Evolutionary conservation across 2,113 vertebrate species (phyloP), one percentile per base, ranked within the genome.

Genomic region (Puffinus mauretanicus): DNA sequence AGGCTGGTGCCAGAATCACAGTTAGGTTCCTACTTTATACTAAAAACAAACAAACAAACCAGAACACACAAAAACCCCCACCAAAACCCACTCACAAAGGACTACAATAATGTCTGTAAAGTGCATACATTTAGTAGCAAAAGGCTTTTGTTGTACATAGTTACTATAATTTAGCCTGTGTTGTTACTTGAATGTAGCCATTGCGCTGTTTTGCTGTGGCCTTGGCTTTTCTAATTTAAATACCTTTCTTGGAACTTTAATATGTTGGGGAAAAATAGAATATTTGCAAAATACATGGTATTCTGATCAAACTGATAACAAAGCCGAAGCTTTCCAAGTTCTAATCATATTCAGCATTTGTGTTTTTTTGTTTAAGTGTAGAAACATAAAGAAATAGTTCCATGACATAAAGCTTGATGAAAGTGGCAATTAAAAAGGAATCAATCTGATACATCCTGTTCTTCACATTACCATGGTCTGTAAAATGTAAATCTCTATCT

Each of bases 371-470:
- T 88, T 97, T 83, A 96, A 96, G 75, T 40, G 61, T 27, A 91
- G 86, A 77, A 92, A 91, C 93, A 69, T 84, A 90, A 97, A 83
- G 90, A 91, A 97, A 97, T 97, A 96, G 97, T 97, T 97, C 93
- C 67, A 62, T 97, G 96, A 95, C 88, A 95, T 95, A 97, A 96
- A 96, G 93, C 87, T 86, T 95, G 95, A 96, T 97, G 96, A 86
- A 96, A 96, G 87, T 47, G 30, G 91, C 88, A 98, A 97, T 98
- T 98, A 97, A 97, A 97, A 94, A 61, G 57, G 79, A 97, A 96
- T 95, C 27, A 60, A 94, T 96, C 93, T 58, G 66, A 87, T 86
- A 30, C 90, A 80, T 93, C 77, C 75, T 80, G 82, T 92, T 97
- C 88, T 72, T 65, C 72, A 93, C 91, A 70, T 95, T 85, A 47